These are phyloP conservation scores for Chroicocephalus ridibundus DNA, from an alignment of 2,113 vertebrate genomes.

Conservation along the genomic window DNA sequence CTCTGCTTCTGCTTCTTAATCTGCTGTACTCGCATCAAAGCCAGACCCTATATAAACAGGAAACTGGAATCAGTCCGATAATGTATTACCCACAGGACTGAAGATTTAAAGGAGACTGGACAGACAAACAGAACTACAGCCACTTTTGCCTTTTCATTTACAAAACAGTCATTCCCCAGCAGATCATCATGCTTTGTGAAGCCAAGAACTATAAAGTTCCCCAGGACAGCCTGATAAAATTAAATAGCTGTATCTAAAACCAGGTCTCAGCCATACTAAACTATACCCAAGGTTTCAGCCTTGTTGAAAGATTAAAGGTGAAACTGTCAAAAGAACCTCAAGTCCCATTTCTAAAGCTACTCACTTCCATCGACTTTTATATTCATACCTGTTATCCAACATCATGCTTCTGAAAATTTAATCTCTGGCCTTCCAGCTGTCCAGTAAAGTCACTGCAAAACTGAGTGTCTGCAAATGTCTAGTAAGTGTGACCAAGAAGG, in stretches of 20 bases:
- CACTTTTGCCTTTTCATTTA: constrained; percentile 38
- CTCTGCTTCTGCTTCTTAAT: constrained; percentile 48
- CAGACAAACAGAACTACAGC: constrained; percentile 29
- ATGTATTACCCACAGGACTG: constrained; percentile 36
- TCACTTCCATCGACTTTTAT: background rate
- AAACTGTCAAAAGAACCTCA: background rate
- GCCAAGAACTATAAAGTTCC: background rate
- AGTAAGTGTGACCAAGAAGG: background rate
- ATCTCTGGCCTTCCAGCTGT: background rate
- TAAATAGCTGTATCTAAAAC: background rate
- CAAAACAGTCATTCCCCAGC: background rate
- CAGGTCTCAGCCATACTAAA: background rate
- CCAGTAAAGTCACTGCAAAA: background rate
- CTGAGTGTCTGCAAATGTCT: background rate
- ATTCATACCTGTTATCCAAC: background rate
- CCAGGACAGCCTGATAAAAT: background rate
- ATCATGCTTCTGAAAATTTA: background rate
- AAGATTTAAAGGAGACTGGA: constrained; percentile 36
- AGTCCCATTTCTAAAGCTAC: background rate
- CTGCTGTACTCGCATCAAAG: constrained; percentile 56
- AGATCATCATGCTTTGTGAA: background rate
- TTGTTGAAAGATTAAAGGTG: background rate
- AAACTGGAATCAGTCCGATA: constrained; percentile 56
- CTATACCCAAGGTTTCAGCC: background rate
- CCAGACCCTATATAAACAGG: constrained; percentile 65